These are phyloP conservation scores for Bergia puertoricense DNA, from an alignment of 92 coral and sea anemone genomes.

Conservation along the genomic window DNA sequence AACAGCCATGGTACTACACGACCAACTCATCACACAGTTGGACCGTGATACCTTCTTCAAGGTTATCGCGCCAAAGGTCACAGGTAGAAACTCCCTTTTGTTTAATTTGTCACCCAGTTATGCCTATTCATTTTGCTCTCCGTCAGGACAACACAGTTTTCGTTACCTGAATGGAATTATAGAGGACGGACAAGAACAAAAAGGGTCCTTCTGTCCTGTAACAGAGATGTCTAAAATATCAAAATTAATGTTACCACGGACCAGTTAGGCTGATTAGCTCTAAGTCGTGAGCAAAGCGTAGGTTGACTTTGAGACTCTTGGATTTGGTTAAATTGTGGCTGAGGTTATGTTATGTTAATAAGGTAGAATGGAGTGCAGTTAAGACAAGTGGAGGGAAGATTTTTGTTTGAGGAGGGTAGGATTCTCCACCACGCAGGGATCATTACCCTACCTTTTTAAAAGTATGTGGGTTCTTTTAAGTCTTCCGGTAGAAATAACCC, in stretches of 20 bases:
- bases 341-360: not conserved
- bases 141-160: no score
- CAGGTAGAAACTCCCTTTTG: slow-evolving; percentile 49
- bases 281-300: not conserved
- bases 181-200: no score
- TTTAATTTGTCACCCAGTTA: not conserved
- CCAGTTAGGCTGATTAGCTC: not conserved
- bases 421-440: not conserved
- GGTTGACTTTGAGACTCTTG: not conserved
- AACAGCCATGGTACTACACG: slow-evolving; percentile 74
- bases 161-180: not conserved
- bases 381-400: not conserved
- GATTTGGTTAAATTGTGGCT: not conserved
- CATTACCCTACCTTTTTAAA: not conserved
- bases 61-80: slow-evolving; percentile 73
- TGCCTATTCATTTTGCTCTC: not conserved
- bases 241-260: not conserved
- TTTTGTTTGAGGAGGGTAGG: not conserved
- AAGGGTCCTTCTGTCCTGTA: no score
- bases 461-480: not conserved
- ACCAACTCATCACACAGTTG: slow-evolving; percentile 55
- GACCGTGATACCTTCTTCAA: slow-evolving; percentile 45
- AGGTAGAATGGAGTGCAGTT: not conserved
- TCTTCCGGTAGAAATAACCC: not conserved
- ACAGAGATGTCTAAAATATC: no score